phyloP scores from a whole-genome alignment of 2,797 vertebrate species.

The Danio albolineatus region DNA sequence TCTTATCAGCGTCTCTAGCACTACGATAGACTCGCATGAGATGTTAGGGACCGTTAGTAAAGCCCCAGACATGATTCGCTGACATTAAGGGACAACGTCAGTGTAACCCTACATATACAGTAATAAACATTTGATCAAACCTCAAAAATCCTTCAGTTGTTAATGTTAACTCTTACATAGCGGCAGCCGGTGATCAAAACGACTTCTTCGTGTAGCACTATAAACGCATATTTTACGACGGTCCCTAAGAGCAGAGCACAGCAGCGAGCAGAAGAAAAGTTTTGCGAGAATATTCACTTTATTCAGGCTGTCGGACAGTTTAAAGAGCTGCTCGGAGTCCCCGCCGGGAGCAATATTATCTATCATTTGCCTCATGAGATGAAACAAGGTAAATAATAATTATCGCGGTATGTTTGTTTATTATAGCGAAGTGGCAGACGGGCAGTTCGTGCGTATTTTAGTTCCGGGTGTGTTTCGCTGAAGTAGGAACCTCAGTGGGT shows the following conservation, averaged over 20 bases:
- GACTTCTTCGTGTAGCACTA: not conserved
- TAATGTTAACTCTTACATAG: not conserved
- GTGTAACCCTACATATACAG: not conserved
- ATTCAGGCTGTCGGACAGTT: not conserved
- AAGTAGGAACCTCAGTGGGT: conserved; percentile 19
- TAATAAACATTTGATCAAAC: not conserved
- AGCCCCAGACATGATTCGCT: not conserved
- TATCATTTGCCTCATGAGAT: not conserved
- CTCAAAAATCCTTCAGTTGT: not conserved
- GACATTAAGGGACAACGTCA: not conserved
- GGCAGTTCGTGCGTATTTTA: conserved; percentile 56
- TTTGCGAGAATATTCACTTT: conserved; percentile 38
- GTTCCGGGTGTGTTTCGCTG: conserved; percentile 73
- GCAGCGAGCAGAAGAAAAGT: conserved; percentile 40
- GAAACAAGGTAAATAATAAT: conserved; percentile 22
- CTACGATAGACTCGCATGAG: not conserved
- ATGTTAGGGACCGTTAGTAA: conserved; percentile 54
- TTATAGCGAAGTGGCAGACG: conserved; percentile 1
- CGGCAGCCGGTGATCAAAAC: not conserved
- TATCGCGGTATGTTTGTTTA: not conserved
- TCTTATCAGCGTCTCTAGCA: conserved; percentile 15
- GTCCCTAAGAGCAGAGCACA: conserved; percentile 29
- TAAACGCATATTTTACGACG: not conserved
- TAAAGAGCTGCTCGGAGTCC: not conserved
- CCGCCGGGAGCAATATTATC: not conserved